Evolutionary conservation across 2,888 invertebrate species (phyloP), one percentile per base, ranked within the genome.

Genomic region (Microdon myrmicae): DNA sequence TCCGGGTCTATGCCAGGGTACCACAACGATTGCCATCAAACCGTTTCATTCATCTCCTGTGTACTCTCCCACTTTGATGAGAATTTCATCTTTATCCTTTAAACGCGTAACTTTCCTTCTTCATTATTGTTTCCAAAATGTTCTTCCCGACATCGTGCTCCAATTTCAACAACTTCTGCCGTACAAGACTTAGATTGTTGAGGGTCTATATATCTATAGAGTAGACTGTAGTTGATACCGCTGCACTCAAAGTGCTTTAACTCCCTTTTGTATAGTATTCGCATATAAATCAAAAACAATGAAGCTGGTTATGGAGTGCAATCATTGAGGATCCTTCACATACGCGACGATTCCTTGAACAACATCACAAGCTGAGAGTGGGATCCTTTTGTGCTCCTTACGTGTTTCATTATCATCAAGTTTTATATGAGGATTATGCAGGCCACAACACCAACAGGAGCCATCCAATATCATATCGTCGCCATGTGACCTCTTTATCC

Each of bases 391-490:
- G 44, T 61, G 31, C 44, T 39, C 39, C 49, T 56, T 51, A 64
- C 58, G 64, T 64, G 64, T 64, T 64, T 64, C 64, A 64, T 64
- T 64, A 64, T 64, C 64, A 64, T 64, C 64, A 41, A n/a, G 47
- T 35, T 38, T 10, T 9, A 37, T 31, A 45, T 41, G 19, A 31
- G 37, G 58, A 51, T 64, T 44, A 58, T 64, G 45, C 56, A 32
- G 38, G 43, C 47, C 23, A 23, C 31, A 35, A 29, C 37, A 60
- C 38, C 54, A 44, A 60, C 60, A 54, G 29, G 38, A 60, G 60
- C 41, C 43, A 56, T 61, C 56, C 56, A 61, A 61, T 61, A 61
- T 56, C 58, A 41, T 58, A 64, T 58, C 64, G 37, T 58, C 51
- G 45, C 51, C 41, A 45, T 45, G 45, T 64, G 64, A 64, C 58